phyloP scores from a whole-genome alignment of 2,888 invertebrate species.

The Adelognathus sp. region DNA sequence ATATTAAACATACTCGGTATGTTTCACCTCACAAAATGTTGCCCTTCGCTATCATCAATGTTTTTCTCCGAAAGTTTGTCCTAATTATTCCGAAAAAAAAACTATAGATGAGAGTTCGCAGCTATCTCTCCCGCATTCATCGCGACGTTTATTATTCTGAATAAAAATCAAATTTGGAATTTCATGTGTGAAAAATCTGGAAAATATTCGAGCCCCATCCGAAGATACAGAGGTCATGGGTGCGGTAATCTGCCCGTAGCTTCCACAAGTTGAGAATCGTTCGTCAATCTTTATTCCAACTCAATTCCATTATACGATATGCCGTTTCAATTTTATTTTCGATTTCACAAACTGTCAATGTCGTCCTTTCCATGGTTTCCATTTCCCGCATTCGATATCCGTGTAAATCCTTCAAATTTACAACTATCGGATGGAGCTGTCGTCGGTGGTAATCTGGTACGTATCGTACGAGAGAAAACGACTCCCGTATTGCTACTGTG shows the following conservation, averaged over 20 bases:
- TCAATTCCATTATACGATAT: background rate
- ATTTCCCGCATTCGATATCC: conserved; percentile 42
- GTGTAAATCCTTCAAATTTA: conserved; percentile 66
- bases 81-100: too few relatives aligned
- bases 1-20: too few relatives aligned
- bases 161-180: too few relatives aligned
- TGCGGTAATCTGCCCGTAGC: background rate
- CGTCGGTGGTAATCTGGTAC: conserved; percentile 54
- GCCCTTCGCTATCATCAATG: too few relatives aligned
- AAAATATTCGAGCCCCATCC: too few relatives aligned
- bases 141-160: too few relatives aligned
- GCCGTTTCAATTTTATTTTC: background rate
- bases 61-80: too few relatives aligned
- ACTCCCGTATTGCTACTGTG: background rate
- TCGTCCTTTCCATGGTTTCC: background rate
- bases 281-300: background rate
- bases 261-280: background rate
- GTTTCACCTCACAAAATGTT: too few relatives aligned
- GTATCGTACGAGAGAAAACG: conserved; percentile 53
- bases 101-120: too few relatives aligned
- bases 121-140: too few relatives aligned
- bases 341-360: background rate
- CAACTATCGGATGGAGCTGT: conserved; percentile 63
- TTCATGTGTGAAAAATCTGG: too few relatives aligned
- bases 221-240: too few relatives aligned